Evolutionary conservation across 1,140 invertebrate species (phyloP).

Genomic region (Cydia fagiglandana): DNA sequence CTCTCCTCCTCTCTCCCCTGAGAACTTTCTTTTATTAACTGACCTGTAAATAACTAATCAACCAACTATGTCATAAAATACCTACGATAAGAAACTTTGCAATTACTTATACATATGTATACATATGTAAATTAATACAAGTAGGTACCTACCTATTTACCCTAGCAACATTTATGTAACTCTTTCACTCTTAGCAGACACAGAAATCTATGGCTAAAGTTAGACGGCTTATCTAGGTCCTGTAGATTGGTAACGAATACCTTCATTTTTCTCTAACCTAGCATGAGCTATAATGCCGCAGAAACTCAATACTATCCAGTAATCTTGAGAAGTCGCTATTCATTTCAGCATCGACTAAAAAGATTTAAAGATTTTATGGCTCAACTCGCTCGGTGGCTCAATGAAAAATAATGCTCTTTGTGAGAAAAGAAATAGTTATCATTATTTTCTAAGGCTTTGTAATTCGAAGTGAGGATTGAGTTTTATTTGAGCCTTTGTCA

Average conservation of each 20-base stretch:
- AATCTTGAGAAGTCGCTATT: conserved; percentile 47
- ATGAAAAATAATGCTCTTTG: conserved; percentile 20
- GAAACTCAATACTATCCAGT: conserved; percentile 38
- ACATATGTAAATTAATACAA: too few relatives aligned
- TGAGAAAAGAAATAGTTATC: conserved; percentile 26
- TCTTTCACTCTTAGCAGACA: too few relatives aligned
- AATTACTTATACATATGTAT: too few relatives aligned
- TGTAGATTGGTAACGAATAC: background rate
- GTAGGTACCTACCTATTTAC: too few relatives aligned
- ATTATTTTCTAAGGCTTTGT: conserved; percentile 24
- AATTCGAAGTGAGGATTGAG: conserved; percentile 5
- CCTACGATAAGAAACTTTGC: too few relatives aligned
- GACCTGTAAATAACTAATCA: too few relatives aligned
- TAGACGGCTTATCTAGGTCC: background rate
- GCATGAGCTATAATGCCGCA: background rate
- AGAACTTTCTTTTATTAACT: too few relatives aligned
- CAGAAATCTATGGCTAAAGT: too few relatives aligned
- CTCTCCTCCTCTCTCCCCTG: too few relatives aligned
- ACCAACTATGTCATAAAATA: too few relatives aligned
- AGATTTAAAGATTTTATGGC: background rate
- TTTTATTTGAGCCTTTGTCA: conserved; percentile 29
- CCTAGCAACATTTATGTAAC: too few relatives aligned
- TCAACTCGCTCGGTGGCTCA: conserved; percentile 10
- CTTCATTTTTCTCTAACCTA: background rate
- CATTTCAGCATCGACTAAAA: conserved; percentile 36